These are phyloP conservation scores for Rotaria sp. DNA, from an alignment of 2,888 invertebrate species.

Conservation along the genomic window DNA sequence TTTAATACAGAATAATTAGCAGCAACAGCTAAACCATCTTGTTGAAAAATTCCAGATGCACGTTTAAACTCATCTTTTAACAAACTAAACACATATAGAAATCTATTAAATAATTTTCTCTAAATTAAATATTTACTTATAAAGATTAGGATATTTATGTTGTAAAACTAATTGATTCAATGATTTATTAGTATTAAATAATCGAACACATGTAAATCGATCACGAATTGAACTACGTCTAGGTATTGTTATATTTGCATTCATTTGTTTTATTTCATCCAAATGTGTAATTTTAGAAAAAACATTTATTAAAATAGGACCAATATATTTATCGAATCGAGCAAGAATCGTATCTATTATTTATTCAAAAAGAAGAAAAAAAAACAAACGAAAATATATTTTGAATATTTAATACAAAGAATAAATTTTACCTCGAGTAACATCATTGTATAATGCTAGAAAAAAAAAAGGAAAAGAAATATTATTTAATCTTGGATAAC, in stretches of 20 bases:
- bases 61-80: not conserved
- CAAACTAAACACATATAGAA: not conserved
- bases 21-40: not conserved
- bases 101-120: too few relatives aligned
- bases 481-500: too few relatives aligned
- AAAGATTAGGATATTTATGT: not conserved
- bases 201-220: not conserved
- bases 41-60: not conserved
- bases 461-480: not conserved
- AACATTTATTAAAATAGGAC: not conserved
- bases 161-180: not conserved
- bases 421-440: not conserved
- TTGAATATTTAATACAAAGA: not conserved
- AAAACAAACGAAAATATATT: too few relatives aligned
- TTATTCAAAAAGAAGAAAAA: too few relatives aligned
- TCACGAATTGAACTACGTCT: not conserved
- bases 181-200: not conserved
- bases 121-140: not conserved
- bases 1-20: not conserved
- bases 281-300: not conserved
- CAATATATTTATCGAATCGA: not conserved
- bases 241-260: not conserved
- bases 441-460: not conserved
- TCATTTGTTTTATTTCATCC: not conserved
- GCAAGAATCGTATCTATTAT: not conserved